These are phyloP conservation scores for Gryon sp. DNA, from an alignment of 1,140 invertebrate genomes.

Conservation along the genomic window DNA sequence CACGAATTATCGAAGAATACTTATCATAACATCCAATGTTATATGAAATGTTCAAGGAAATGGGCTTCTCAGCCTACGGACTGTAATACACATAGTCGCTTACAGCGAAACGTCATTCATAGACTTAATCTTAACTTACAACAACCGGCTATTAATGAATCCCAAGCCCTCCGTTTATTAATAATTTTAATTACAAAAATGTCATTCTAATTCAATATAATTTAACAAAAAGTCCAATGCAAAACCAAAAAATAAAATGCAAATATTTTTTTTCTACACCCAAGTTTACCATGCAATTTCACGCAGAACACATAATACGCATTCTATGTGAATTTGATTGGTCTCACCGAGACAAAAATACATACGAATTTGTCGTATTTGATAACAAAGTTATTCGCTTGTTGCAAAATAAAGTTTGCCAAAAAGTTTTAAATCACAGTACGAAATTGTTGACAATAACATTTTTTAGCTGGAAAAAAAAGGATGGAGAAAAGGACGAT, in stretches of 20 bases:
- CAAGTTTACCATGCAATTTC: no score
- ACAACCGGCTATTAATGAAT: conserved; percentile 13
- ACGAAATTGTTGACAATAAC: conserved; percentile 10
- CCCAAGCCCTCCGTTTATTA: conserved; percentile 12
- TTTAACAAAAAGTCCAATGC: no score
- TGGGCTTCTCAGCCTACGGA: conserved; percentile 4
- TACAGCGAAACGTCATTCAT: conserved; percentile 37
- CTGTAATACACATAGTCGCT: conserved; percentile 38
- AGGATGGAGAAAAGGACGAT: not conserved
- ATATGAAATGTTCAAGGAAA: conserved; percentile 31
- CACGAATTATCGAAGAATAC: conserved; percentile 15
- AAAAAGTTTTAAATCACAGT: conserved; percentile 3
- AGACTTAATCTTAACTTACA: conserved; percentile 20
- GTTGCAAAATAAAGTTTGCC: not conserved
- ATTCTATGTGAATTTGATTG: no score
- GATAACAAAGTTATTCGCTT: no score
- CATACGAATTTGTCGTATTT: not conserved
- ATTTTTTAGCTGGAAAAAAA: not conserved
- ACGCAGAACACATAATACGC: not conserved
- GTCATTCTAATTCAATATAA: no score
- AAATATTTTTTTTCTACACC: no score
- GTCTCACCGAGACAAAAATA: no score
- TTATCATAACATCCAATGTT: conserved; percentile 19
- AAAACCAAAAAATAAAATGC: no score
- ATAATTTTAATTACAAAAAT: conserved; percentile 22